Percentiles rank a stretch among this genome's conserved stretches.
These are phyloP conservation scores for Cepaea hortensis DNA, from an alignment of 2,888 invertebrate genomes.

Conservation along the genomic window DNA sequence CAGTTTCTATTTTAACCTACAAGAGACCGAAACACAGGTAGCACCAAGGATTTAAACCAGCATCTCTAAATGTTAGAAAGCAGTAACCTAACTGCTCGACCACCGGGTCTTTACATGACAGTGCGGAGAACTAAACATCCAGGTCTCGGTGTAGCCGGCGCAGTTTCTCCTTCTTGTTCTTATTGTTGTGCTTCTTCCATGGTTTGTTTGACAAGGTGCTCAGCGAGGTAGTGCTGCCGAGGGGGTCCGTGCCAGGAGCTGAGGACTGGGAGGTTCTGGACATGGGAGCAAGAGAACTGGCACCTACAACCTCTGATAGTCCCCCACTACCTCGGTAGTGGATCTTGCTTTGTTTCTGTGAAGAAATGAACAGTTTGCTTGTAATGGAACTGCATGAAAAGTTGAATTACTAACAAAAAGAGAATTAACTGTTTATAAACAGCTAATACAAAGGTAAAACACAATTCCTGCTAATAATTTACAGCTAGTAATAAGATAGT, in stretches of 20 bases:
- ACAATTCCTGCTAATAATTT: too few species aligned
- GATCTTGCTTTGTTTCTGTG: slow-evolving; percentile 59
- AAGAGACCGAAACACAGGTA: too few species aligned
- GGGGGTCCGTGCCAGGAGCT: not conserved
- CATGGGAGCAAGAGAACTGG: slow-evolving; percentile 52
- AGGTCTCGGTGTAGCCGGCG: slow-evolving; percentile 75
- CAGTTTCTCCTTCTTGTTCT: slow-evolving; percentile 93
- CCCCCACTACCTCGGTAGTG: slow-evolving; percentile 62
- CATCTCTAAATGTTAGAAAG: too few species aligned
- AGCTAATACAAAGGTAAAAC: too few species aligned
- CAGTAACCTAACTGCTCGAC: too few species aligned
- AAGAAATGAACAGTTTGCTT: slow-evolving; percentile 19
- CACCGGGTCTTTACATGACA: too few species aligned
- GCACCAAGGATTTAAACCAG: too few species aligned
- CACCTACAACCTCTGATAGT: slow-evolving; percentile 56
- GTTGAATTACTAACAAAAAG: too few species aligned
- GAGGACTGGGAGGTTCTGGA: slow-evolving; percentile 4
- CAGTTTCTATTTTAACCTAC: too few species aligned
- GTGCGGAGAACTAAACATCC: not conserved
- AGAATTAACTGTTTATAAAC: too few species aligned
- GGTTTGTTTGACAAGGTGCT: slow-evolving; percentile 78
- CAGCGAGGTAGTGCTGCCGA: slow-evolving; percentile 29
- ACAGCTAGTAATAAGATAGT: too few species aligned
- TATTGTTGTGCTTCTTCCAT: slow-evolving; percentile 89
- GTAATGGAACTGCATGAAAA: too few species aligned